Conservation (phyloP, 2,888 invertebrate species). For the Micoletzkya japonica region DNA sequence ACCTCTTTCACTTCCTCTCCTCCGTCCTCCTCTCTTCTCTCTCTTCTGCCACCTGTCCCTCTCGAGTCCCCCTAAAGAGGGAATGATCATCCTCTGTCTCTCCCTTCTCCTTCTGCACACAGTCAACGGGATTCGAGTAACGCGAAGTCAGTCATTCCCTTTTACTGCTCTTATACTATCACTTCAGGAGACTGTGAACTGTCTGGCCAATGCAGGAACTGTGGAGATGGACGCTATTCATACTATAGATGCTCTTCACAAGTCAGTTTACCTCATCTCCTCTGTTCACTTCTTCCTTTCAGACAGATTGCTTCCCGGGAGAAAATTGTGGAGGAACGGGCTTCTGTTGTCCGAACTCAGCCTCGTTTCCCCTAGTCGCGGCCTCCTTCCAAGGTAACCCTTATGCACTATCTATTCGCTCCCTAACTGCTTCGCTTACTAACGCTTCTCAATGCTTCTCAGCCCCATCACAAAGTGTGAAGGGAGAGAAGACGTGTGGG, state of each 20-base stretch:
- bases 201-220: slow-evolving; percentile 43
- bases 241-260: slow-evolving; percentile 46
- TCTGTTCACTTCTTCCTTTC: neutral
- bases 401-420: too few species aligned
- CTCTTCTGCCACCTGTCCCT: neutral
- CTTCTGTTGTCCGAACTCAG: slow-evolving; percentile 46
- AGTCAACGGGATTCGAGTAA: neutral
- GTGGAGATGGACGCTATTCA: slow-evolving; percentile 44
- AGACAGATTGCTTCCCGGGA: slow-evolving; percentile 46
- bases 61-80: neutral
- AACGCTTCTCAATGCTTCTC: slow-evolving; percentile 1
- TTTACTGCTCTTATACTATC: neutral
- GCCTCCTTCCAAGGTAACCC: slow-evolving; percentile 15
- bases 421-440: too few species aligned
- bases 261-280: slow-evolving; percentile 11
- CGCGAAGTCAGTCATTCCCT: neutral
- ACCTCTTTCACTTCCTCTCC: neutral
- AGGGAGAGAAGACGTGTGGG: slow-evolving; percentile 5
- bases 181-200: slow-evolving; percentile 44
- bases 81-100: neutral
- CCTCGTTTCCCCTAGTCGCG: slow-evolving; percentile 8
- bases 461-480: too few species aligned
- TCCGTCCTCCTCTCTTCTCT: neutral
- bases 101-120: neutral
- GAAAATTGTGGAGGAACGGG: slow-evolving; percentile 44